Conservation (phyloP, 2,888 invertebrate genomes). For the Pheosia gnoma region DNA sequence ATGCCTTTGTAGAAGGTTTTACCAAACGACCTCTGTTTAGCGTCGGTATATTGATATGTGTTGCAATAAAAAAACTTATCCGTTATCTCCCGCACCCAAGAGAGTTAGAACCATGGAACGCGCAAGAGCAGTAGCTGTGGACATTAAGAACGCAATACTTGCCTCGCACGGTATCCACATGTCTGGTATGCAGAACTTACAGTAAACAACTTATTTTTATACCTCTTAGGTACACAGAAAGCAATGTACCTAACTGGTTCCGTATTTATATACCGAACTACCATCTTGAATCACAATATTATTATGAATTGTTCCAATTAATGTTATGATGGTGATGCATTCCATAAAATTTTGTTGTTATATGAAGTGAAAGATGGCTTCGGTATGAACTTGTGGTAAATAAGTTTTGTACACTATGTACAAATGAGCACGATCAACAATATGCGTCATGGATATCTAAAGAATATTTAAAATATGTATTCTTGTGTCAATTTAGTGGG, state of each 20-base stretch:
- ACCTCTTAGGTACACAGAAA: slow-evolving; percentile 23
- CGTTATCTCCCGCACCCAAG: slow-evolving; percentile 23
- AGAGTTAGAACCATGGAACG: slow-evolving; percentile 22
- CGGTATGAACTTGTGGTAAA: too few relatives aligned
- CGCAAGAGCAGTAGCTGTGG: slow-evolving; percentile 33
- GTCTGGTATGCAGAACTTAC: slow-evolving; percentile 33
- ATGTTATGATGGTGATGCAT: too few relatives aligned
- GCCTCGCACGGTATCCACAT: slow-evolving; percentile 30
- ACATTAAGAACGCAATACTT: slow-evolving; percentile 35
- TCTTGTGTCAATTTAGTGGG: slow-evolving; percentile 1
- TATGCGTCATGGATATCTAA: slow-evolving; percentile 4
- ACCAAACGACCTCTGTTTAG: slow-evolving; percentile 10
- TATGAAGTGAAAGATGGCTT: too few relatives aligned
- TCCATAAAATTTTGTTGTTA: too few relatives aligned
- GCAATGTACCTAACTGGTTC: slow-evolving; percentile 32
- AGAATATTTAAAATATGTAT: slow-evolving; percentile 10
- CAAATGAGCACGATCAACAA: neutral
- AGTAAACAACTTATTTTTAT: slow-evolving; percentile 40
- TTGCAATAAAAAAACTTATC: slow-evolving; percentile 38
- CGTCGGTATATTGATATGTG: slow-evolving; percentile 31
- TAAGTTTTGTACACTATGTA: neutral
- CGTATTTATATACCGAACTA: slow-evolving; percentile 24
- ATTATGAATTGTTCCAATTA: slow-evolving; percentile 8
- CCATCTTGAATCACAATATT: slow-evolving; percentile 9
- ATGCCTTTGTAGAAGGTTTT: neutral